phyloP scores from a whole-genome alignment of 2,888 invertebrate species.

The Lepidocyrtinus sp. region DNA sequence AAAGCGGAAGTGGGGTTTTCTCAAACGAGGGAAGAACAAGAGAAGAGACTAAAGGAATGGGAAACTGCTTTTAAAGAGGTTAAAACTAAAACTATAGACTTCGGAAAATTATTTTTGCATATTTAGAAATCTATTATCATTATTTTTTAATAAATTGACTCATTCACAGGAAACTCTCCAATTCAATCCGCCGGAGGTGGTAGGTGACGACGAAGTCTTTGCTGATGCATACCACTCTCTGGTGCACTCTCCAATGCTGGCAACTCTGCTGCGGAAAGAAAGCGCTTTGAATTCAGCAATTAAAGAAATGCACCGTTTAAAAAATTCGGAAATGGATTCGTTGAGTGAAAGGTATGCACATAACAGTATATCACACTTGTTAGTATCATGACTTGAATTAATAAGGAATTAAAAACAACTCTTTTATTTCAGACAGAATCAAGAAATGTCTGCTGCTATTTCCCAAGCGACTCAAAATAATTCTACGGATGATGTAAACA shows the following conservation, averaged over 20 bases:
- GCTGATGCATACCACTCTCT: slow-evolving; percentile 86
- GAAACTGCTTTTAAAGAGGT: slow-evolving; percentile 83
- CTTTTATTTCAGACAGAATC: slow-evolving; percentile 79
- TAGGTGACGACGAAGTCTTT: slow-evolving; percentile 89
- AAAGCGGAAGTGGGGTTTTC: slow-evolving; percentile 76
- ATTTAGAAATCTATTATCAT: slow-evolving; percentile 10
- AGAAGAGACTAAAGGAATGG: slow-evolving; percentile 84
- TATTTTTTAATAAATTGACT: slow-evolving; percentile 17
- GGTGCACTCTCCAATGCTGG: slow-evolving; percentile 89
- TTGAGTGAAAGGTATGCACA: slow-evolving; percentile 78
- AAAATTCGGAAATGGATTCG: slow-evolving; percentile 81
- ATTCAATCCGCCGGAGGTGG: slow-evolving; percentile 86
- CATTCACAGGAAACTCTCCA: slow-evolving; percentile 83
- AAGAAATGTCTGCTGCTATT: slow-evolving; percentile 91
- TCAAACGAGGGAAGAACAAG: slow-evolving; percentile 77
- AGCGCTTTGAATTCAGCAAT: slow-evolving; percentile 88
- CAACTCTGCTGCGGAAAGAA: slow-evolving; percentile 90
- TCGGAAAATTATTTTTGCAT: slow-evolving; percentile 19
- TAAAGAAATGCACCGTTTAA: slow-evolving; percentile 80
- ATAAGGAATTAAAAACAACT: too few species aligned
- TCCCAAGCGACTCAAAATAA: slow-evolving; percentile 83
- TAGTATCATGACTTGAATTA: background rate
- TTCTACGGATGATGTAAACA: slow-evolving; percentile 89
- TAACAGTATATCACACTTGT: too few species aligned
- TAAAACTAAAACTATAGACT: too few species aligned